Evolutionary conservation across 2,888 invertebrate genomes (phyloP).

Genomic region (Rotaria magnacalcarata): DNA sequence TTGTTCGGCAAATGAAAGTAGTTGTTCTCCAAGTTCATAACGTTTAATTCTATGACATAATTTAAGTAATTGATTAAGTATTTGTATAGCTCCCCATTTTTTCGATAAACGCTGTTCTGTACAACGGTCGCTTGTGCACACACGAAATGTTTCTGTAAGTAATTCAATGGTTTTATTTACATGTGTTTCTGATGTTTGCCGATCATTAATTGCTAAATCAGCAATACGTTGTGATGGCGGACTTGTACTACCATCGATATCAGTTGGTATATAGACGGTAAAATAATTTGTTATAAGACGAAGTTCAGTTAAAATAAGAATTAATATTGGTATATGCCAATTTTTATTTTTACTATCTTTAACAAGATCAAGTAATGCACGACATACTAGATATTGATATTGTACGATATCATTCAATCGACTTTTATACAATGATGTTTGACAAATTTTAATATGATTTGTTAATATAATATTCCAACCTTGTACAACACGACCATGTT

Average conservation of each 20-base stretch:
- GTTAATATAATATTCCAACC: constrained; percentile 21
- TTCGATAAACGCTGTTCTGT: constrained; percentile 21
- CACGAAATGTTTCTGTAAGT: constrained; percentile 33
- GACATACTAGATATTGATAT: not conserved
- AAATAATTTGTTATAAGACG: constrained; percentile 5
- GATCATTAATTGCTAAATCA: not conserved
- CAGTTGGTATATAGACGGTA: not conserved
- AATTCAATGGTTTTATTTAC: constrained; percentile 10
- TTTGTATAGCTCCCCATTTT: constrained; percentile 29
- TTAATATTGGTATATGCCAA: constrained; percentile 14
- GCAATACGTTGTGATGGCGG: constrained; percentile 1
- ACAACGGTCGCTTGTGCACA: constrained; percentile 21
- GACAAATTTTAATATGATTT: constrained; percentile 27
- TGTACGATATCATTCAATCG: not conserved
- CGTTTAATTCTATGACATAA: constrained; percentile 26
- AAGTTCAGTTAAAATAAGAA: not conserved
- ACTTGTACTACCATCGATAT: not conserved
- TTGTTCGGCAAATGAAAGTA: constrained; percentile 17
- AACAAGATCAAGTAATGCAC: constrained; percentile 5
- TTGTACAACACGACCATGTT: constrained; percentile 22
- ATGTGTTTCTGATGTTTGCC: not conserved
- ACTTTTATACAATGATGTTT: not conserved
- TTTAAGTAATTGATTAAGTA: constrained; percentile 27
- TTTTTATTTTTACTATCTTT: constrained; percentile 34
- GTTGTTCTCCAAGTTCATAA: constrained; percentile 16